These are phyloP conservation scores for Pelecanus crispus DNA, from an alignment of 2,113 vertebrate genomes.

Conservation along the genomic window DNA sequence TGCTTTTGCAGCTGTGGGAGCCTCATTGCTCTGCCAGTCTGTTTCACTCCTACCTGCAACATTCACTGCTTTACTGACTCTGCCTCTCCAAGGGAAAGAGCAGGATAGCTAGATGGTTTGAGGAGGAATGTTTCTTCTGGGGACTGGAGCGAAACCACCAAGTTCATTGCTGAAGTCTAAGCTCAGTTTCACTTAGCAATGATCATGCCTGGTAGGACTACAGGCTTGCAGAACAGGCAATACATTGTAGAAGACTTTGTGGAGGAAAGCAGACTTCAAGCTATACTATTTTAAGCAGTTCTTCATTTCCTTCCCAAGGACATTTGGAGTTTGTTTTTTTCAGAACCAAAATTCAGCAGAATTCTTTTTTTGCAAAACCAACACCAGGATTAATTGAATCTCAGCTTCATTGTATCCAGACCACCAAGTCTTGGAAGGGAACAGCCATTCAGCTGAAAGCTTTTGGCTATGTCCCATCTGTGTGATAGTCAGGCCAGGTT, in stretches of 20 bases:
- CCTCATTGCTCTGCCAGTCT: background rate
- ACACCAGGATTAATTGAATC: background rate
- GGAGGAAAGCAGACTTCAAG: background rate
- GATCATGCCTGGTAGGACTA: background rate
- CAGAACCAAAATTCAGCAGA: background rate
- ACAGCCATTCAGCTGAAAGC: background rate
- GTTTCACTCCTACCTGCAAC: background rate
- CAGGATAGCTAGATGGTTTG: background rate
- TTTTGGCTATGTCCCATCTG: background rate
- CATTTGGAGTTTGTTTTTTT: background rate
- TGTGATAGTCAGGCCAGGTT: background rate
- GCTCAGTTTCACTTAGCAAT: background rate
- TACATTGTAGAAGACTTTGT: background rate
- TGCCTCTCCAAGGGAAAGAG: background rate
- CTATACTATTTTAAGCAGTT: background rate
- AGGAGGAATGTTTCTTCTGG: background rate
- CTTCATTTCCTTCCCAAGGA: background rate
- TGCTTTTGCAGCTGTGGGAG: background rate
- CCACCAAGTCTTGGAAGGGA: background rate
- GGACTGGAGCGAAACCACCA: background rate
- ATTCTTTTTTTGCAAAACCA: background rate
- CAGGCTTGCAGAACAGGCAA: background rate
- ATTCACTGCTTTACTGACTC: background rate
- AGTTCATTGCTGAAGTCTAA: background rate
- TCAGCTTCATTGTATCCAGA: background rate